A percentile compares a stretch with the other conserved stretches of the same genome.
Evolutionary conservation across 2,113 vertebrate species (phyloP).

Genomic region (Hipposideros armiger): DNA sequence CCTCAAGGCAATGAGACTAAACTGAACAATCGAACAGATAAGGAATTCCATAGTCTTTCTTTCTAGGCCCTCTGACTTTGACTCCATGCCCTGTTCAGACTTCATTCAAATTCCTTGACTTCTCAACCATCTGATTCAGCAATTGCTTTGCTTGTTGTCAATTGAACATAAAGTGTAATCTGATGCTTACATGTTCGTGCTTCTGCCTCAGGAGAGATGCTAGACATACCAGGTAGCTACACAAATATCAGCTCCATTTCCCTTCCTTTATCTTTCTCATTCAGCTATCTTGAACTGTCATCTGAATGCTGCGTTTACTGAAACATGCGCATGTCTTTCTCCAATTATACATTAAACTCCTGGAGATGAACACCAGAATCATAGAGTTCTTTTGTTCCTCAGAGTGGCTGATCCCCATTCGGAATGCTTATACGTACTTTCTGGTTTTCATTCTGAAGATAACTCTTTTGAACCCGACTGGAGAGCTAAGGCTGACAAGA

Average conservation of each 20-base stretch:
- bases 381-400: background rate
- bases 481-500: background rate
- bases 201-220: conserved; percentile 32
- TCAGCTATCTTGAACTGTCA: background rate
- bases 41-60: background rate
- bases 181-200: background rate
- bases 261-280: background rate
- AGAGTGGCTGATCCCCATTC: background rate
- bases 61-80: background rate
- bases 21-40: background rate
- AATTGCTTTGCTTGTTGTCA: conserved; percentile 46
- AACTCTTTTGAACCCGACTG: background rate
- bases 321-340: background rate
- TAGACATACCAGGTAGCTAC: conserved; percentile 30
- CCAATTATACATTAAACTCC: background rate
- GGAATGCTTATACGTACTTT: background rate
- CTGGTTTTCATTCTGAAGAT: background rate
- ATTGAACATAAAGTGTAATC: conserved; percentile 37
- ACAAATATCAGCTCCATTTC: conserved; percentile 1
- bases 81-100: background rate
- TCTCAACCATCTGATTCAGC: conserved; percentile 12
- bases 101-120: conserved; percentile 20
- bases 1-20: background rate
- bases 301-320: background rate
- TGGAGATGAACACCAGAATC: background rate